Evolutionary conservation across 1,140 invertebrate species (phyloP).

Genomic region (Micrasema longulum): DNA sequence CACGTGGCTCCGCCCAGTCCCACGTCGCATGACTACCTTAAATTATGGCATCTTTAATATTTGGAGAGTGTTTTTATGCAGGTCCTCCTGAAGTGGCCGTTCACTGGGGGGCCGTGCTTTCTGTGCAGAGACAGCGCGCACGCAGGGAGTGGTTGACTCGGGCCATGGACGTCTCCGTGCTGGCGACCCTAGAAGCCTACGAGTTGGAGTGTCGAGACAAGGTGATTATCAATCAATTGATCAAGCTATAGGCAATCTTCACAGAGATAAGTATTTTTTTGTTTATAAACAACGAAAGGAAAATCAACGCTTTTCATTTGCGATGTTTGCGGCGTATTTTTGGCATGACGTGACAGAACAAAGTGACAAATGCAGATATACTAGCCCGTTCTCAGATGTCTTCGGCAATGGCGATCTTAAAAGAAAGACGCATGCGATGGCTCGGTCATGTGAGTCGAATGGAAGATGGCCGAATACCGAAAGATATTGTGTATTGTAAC

Average conservation of each 20-base stretch:
- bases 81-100: conserved; percentile 19
- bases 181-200: background rate
- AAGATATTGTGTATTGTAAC: no score
- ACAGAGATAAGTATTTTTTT: background rate
- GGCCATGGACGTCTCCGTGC: background rate
- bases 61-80: background rate
- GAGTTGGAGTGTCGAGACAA: background rate
- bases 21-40: background rate
- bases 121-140: conserved; percentile 31
- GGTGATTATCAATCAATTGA: background rate
- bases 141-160: conserved; percentile 6
- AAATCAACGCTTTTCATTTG: no score
- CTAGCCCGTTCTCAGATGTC: no score
- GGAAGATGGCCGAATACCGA: no score
- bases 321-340: no score
- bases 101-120: conserved; percentile 20
- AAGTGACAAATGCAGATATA: no score
- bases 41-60: background rate
- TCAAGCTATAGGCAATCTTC: background rate
- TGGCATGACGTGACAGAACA: no score
- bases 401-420: no score
- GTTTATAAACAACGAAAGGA: background rate
- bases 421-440: no score
- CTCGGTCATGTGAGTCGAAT: no score
- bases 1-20: background rate